Percentiles rank a stretch among this genome's conserved stretches.
Evolutionary conservation across 2,797 vertebrate species (phyloP).

Genomic region (Tamandua tetradactyla): DNA sequence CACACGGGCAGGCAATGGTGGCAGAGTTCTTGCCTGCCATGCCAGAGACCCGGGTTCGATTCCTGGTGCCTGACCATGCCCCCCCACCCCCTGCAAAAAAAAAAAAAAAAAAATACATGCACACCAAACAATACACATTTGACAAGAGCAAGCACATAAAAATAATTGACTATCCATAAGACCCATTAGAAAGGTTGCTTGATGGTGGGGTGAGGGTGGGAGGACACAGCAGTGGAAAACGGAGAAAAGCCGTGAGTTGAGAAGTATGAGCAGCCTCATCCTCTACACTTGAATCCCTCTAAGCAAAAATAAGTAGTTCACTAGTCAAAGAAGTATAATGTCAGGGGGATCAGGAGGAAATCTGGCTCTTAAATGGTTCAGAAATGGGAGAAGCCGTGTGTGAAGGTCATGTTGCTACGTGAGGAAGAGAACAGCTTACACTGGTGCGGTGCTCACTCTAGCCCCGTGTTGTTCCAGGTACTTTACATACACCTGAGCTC

Average conservation of each 20-base stretch:
- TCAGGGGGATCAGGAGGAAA: neutral
- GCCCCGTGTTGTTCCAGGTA: accelerated
- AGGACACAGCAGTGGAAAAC: neutral
- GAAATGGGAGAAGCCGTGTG: too few relatives aligned
- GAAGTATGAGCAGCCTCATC: too few relatives aligned
- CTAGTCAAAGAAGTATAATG: neutral
- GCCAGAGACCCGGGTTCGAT: too few relatives aligned
- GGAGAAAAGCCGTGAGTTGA: neutral
- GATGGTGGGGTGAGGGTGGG: neutral
- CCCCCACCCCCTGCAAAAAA: too few relatives aligned
- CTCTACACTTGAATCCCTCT: neutral
- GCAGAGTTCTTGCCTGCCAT: too few relatives aligned
- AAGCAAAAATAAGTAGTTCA: neutral
- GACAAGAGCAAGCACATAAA: neutral
- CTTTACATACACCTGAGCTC: too few relatives aligned
- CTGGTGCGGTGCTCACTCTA: accelerated
- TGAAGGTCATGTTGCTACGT: neutral
- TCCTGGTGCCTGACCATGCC: too few relatives aligned
- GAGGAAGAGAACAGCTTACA: neutral
- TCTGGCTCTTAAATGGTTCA: neutral
- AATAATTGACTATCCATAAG: neutral
- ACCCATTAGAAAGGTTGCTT: neutral
- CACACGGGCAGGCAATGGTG: too few relatives aligned
- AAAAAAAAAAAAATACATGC: neutral
- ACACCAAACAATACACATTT: neutral